phyloP scores from a whole-genome alignment of 2,113 vertebrate species.

The Notarius lentiginosus region DNA sequence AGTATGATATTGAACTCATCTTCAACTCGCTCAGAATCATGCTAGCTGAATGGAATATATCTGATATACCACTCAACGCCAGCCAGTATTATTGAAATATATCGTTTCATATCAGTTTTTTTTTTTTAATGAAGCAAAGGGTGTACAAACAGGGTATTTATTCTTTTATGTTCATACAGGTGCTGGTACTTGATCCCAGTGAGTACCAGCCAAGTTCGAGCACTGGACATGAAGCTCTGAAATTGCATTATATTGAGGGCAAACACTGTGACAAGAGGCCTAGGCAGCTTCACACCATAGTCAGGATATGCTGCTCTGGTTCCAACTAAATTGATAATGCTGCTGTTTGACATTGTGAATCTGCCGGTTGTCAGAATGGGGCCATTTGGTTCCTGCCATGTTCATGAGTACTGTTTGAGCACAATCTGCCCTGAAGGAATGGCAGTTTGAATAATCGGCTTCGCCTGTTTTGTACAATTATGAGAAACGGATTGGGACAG shows the following conservation, averaged over 20 bases:
- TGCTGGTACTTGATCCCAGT: background rate
- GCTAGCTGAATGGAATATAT: no score
- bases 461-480: background rate
- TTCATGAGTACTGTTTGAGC: conserved; percentile 12
- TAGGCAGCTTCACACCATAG: background rate
- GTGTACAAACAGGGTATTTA: background rate
- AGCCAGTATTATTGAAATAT: background rate
- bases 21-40: no score
- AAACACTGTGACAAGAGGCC: conserved; percentile 18
- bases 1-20: no score
- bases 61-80: no score
- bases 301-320: conserved; percentile 19
- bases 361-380: background rate
- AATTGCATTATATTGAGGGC: conserved; percentile 7
- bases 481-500: background rate
- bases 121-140: background rate
- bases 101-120: background rate
- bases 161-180: background rate
- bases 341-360: conserved; percentile 9
- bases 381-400: background rate
- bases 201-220: conserved; percentile 1
- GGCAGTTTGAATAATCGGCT: background rate
- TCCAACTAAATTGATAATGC: conserved; percentile 16
- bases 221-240: conserved; percentile 3
- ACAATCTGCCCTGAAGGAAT: conserved; percentile 5